Conservation (phyloP, 2,113 vertebrate genomes). For the Hemiprocne comata region DNA sequence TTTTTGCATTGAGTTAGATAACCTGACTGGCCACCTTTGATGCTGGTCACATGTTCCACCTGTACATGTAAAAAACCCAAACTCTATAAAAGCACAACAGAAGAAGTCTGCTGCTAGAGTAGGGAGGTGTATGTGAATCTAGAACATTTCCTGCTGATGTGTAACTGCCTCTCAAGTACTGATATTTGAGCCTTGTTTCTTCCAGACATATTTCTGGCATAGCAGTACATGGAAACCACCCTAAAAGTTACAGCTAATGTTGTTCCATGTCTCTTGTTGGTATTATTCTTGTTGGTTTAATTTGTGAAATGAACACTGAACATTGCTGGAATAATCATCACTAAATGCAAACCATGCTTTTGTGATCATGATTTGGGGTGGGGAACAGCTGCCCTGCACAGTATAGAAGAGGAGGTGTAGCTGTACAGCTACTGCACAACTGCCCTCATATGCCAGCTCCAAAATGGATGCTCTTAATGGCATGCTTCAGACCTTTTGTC, state of each 20-base stretch:
- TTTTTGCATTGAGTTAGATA: neutral
- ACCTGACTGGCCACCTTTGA: neutral
- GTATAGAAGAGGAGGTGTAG: neutral
- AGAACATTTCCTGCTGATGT: conserved; percentile 5
- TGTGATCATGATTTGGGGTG: neutral
- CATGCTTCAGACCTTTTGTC: neutral
- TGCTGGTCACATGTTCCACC: neutral
- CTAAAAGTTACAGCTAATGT: neutral
- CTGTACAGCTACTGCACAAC: neutral
- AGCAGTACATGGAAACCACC: neutral
- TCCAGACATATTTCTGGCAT: neutral
- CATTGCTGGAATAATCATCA: neutral
- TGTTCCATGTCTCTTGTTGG: neutral
- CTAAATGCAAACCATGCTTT: neutral
- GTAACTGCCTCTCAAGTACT: neutral
- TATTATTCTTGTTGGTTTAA: neutral
- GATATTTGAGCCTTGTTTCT: neutral
- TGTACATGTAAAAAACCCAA: neutral
- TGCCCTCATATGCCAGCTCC: neutral
- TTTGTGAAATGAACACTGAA: neutral
- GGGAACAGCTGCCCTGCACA: neutral
- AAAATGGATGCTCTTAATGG: neutral
- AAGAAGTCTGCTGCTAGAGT: neutral
- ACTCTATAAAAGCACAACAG: neutral
- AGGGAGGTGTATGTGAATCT: neutral